Evolutionary conservation across 2,797 vertebrate species (phyloP).

Genomic region (Sphenodon punctatus): DNA sequence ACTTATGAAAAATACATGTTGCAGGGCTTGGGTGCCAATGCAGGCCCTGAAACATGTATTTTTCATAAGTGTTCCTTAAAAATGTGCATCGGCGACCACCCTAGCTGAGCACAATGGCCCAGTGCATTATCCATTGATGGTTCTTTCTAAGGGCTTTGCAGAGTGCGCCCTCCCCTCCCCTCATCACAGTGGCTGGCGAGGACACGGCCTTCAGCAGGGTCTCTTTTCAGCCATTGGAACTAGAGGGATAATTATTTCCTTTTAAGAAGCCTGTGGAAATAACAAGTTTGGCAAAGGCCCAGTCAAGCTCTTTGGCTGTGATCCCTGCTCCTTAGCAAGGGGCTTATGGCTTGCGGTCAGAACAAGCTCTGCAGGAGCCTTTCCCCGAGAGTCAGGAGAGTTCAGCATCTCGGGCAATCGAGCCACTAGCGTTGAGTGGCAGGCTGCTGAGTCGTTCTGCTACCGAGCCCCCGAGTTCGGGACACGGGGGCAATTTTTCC

Average conservation of each 20-base stretch:
- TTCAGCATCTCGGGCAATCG: conserved; percentile 26
- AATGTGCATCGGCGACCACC: no score
- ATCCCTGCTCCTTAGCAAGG: no score
- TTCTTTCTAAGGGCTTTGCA: background rate
- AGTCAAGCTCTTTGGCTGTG: conserved; percentile 14
- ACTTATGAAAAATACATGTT: no score
- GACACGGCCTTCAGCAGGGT: conserved; percentile 47
- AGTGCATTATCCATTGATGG: no score
- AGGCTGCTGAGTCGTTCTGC: conserved; percentile 35
- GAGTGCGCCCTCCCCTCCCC: no score
- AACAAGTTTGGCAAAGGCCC: background rate
- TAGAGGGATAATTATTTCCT: conserved; percentile 43
- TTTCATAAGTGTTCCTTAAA: no score
- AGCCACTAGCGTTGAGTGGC: conserved; percentile 29
- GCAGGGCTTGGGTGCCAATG: no score
- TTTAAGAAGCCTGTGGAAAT: background rate
- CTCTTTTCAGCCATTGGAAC: conserved; percentile 39
- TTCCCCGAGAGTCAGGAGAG: conserved; percentile 27
- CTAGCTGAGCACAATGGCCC: no score
- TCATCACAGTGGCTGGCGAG: conserved; percentile 17
- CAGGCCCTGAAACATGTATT: no score
- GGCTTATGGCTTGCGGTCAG: no score
- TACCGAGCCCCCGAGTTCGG: background rate
- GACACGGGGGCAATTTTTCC: background rate
- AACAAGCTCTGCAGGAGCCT: conserved; percentile 24